Evolutionary conservation across 2,113 vertebrate genomes (phyloP).

Genomic region (Gracilinanus agilis): DNA sequence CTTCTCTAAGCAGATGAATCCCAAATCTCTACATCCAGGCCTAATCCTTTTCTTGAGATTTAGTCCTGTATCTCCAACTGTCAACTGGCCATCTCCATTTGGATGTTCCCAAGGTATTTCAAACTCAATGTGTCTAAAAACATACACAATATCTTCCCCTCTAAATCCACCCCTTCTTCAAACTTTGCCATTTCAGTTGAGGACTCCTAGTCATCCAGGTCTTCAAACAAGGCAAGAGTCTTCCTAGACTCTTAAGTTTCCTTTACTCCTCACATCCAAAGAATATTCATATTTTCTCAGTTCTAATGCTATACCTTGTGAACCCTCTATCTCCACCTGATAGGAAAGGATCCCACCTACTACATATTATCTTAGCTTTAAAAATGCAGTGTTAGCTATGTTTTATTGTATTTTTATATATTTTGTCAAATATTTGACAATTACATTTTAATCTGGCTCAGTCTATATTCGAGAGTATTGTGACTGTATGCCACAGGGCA

Average conservation of each 20-base stretch:
- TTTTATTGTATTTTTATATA: not conserved
- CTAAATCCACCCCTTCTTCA: not conserved
- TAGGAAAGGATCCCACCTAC: too few species aligned
- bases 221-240: not conserved
- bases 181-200: not conserved
- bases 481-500: not conserved
- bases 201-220: not conserved
- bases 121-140: not conserved
- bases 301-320: too few species aligned
- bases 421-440: not conserved
- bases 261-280: not conserved
- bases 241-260: not conserved
- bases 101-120: not conserved
- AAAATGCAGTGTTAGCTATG: not conserved
- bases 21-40: not conserved
- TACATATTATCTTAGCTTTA: not conserved
- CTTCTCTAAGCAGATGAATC: not conserved
- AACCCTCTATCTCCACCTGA: too few species aligned
- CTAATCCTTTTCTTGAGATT: not conserved
- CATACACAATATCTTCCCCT: not conserved
- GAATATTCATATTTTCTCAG: not conserved
- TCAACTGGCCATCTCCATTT: not conserved
- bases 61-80: not conserved
- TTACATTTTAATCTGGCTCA: not conserved
- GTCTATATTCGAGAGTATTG: not conserved